Evolutionary conservation across 2,797 vertebrate species (phyloP).

Genomic region (Lepus oiostolus): DNA sequence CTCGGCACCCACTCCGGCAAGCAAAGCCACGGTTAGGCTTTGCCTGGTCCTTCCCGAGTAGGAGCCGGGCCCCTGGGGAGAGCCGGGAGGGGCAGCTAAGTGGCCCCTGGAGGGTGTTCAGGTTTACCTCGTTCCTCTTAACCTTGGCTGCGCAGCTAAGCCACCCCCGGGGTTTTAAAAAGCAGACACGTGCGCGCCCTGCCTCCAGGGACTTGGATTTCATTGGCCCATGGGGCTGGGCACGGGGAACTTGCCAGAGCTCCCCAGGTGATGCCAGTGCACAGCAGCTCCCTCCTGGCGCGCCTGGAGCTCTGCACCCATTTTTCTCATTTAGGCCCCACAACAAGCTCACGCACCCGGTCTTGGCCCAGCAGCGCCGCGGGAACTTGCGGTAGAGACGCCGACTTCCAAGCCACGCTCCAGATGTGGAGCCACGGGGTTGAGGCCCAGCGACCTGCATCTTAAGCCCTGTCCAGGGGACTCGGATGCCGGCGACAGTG

Average conservation of each 20-base stretch:
- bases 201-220: conserved; percentile 1
- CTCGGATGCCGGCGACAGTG: not conserved
- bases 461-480: not conserved
- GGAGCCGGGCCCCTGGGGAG: not conserved
- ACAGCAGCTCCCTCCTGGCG: not conserved
- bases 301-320: not conserved
- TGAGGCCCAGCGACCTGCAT: not conserved
- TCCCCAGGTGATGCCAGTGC: not conserved
- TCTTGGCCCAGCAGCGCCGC: no score
- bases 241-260: not conserved
- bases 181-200: not conserved
- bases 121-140: not conserved
- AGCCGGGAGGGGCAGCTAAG: not conserved
- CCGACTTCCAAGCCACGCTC: not conserved
- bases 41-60: not conserved
- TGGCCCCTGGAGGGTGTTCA: not conserved
- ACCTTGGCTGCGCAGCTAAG: not conserved
- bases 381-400: not conserved
- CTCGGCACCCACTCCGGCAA: not conserved
- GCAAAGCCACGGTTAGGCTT: not conserved
- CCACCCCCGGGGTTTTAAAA: not conserved
- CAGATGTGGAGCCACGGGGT: not conserved
- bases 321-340: not conserved
- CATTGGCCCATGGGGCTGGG: not conserved
- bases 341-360: rapidly evolving